Conservation (phyloP, 2,888 invertebrate genomes). For the Drosophila percnosoma region DNA sequence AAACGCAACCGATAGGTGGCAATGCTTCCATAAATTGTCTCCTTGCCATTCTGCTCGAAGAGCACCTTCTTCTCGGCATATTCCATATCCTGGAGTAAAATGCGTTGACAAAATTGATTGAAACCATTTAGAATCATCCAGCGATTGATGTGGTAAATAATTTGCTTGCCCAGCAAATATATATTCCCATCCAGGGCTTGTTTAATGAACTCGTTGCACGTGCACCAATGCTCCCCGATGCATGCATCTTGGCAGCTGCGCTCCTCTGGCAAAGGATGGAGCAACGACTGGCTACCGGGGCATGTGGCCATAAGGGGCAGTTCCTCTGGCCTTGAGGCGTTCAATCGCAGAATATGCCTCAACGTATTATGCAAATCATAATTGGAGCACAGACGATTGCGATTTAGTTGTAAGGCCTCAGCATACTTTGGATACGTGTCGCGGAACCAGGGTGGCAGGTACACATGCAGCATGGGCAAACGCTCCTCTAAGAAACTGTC, state of each 20-base stretch:
- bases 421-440: slow-evolving; percentile 85
- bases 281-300: slow-evolving; percentile 87
- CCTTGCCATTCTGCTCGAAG: slow-evolving; percentile 10
- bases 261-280: slow-evolving; percentile 86
- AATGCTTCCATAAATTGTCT: slow-evolving; percentile 27
- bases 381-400: slow-evolving; percentile 88
- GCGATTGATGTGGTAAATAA: slow-evolving; percentile 58
- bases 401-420: slow-evolving; percentile 86
- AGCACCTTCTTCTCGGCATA: slow-evolving; percentile 31
- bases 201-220: slow-evolving; percentile 86
- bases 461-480: slow-evolving; percentile 89
- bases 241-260: slow-evolving; percentile 88
- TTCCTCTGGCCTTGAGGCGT: slow-evolving; percentile 60
- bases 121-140: slow-evolving; percentile 33
- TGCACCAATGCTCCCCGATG: slow-evolving; percentile 89
- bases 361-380: slow-evolving; percentile 90
- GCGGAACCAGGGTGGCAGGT: slow-evolving; percentile 88
- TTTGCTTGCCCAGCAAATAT: slow-evolving; percentile 75
- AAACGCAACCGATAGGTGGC: slow-evolving; percentile 85
- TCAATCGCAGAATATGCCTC: slow-evolving; percentile 86
- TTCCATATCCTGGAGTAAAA: slow-evolving; percentile 40
- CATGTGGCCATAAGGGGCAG: slow-evolving; percentile 85
- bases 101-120: slow-evolving; percentile 39
- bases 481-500: slow-evolving; percentile 91
- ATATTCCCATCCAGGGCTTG: slow-evolving; percentile 76